These are phyloP conservation scores for Geotrupes spiniger DNA, from an alignment of 2,888 invertebrate species.

Conservation along the genomic window DNA sequence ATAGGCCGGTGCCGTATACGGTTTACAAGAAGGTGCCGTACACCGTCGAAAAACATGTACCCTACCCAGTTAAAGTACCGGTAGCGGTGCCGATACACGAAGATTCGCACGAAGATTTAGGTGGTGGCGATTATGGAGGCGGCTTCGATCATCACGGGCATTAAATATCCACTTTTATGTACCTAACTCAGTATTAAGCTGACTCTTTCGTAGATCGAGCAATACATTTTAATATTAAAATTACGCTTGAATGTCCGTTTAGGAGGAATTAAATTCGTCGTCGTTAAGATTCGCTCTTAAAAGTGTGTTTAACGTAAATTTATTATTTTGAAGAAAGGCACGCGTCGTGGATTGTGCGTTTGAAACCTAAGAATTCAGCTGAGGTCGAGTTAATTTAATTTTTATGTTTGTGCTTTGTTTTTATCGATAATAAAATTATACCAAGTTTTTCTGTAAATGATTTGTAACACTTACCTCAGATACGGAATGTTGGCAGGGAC, in stretches of 20 bases:
- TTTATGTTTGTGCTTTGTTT: conserved; percentile 25
- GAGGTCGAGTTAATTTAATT: conserved; percentile 26
- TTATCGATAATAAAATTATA: conserved; percentile 20
- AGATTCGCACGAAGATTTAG: conserved; percentile 38
- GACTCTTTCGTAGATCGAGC: too few species aligned
- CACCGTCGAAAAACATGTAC: conserved; percentile 58
- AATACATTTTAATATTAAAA: too few species aligned
- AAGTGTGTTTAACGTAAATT: too few species aligned
- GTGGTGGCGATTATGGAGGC: conserved; percentile 30
- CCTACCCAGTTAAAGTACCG: conserved; percentile 68
- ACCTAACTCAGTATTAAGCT: conserved; percentile 29
- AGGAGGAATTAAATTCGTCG: too few species aligned
- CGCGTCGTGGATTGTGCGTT: too few species aligned
- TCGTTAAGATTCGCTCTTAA: too few species aligned
- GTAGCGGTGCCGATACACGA: conserved; percentile 62
- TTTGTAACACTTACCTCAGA: conserved; percentile 67
- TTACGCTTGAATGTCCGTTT: too few species aligned
- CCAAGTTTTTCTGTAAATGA: conserved; percentile 7
- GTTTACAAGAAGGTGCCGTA: conserved; percentile 48
- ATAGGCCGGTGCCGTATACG: conserved; percentile 64
- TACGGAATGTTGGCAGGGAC: conserved; percentile 88
- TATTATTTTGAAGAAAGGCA: too few species aligned
- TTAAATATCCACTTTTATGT: conserved; percentile 11
- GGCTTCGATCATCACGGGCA: conserved; percentile 9
- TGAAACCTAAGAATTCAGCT: conserved; percentile 16